Percentiles rank a stretch among this genome's conserved stretches.
phyloP scores from a whole-genome alignment of 2,797 vertebrate species.

The Antrozous pallidus region DNA sequence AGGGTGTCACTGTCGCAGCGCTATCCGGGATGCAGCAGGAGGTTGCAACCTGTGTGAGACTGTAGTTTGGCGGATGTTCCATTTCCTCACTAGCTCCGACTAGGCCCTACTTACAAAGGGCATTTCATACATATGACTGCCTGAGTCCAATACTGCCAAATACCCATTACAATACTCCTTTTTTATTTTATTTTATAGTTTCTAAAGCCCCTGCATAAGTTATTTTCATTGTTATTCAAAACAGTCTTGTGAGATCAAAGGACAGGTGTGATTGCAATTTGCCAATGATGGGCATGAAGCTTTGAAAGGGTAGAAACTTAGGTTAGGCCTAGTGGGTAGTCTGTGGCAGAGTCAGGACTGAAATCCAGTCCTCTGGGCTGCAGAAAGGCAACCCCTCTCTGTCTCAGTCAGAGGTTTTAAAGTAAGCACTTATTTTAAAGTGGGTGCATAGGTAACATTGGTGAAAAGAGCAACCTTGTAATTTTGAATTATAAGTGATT shows the following conservation, averaged over 20 bases:
- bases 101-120: neutral
- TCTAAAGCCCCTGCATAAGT: neutral
- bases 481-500: conserved; percentile 11
- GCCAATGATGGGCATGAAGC: neutral
- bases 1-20: neutral
- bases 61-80: neutral
- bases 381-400: neutral
- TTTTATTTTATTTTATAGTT: neutral
- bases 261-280: neutral
- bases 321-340: accelerated
- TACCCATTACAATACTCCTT: neutral
- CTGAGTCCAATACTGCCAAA: neutral
- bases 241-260: neutral
- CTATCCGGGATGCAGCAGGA: neutral
- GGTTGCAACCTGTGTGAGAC: neutral
- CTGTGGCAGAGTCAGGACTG: neutral
- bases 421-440: neutral
- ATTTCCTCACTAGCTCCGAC: neutral
- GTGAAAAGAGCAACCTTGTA: neutral
- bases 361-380: neutral
- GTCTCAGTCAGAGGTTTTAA: neutral
- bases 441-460: neutral
- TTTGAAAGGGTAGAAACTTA: neutral
- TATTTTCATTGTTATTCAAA: neutral
- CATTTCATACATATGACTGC: neutral